phyloP scores from a whole-genome alignment of 92 coral and sea anemone species.

The Zoanthus sociatus region DNA sequence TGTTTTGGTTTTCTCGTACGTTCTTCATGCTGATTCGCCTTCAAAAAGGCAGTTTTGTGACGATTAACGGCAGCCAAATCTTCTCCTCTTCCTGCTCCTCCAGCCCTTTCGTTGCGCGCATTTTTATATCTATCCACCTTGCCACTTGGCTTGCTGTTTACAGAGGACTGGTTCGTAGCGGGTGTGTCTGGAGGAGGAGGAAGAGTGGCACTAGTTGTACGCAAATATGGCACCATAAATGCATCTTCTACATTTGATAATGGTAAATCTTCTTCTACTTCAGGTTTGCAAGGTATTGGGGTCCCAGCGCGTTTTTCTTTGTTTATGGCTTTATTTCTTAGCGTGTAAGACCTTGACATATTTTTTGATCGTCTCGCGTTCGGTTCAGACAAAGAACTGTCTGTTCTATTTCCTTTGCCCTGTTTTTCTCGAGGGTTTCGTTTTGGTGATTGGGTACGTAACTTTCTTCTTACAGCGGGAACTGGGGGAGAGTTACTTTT shows the following conservation, averaged over 20 bases:
- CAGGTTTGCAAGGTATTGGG: slow-evolving; percentile 38
- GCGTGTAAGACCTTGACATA: slow-evolving; percentile 47
- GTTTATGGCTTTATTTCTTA: slow-evolving; percentile 29
- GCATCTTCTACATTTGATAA: slow-evolving; percentile 70
- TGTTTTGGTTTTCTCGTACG: not conserved
- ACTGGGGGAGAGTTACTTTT: slow-evolving; percentile 68
- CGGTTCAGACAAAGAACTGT: slow-evolving; percentile 69
- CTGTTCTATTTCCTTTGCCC: slow-evolving; percentile 51
- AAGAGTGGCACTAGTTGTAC: slow-evolving; percentile 90
- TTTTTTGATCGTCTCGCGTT: slow-evolving; percentile 30
- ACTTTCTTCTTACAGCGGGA: slow-evolving; percentile 58
- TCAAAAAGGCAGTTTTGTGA: not conserved
- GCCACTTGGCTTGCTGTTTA: slow-evolving; percentile 3
- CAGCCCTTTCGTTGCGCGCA: slow-evolving; percentile 38
- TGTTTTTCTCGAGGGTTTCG: slow-evolving; percentile 46
- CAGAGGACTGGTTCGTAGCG: not conserved
- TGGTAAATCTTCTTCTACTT: slow-evolving; percentile 35
- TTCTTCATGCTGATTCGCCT: not conserved
- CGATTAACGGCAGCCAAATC: slow-evolving; percentile 28
- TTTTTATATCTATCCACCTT: slow-evolving; percentile 32
- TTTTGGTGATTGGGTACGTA: slow-evolving; percentile 45
- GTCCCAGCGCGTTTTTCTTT: slow-evolving; percentile 15
- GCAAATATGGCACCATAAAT: slow-evolving; percentile 82
- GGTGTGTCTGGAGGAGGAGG: slow-evolving; percentile 72
- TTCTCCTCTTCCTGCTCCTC: slow-evolving; percentile 26